Percentiles rank a stretch among this genome's conserved stretches.
phyloP scores from a whole-genome alignment of 1,140 invertebrate genomes.

The Euborellia annulipes region DNA sequence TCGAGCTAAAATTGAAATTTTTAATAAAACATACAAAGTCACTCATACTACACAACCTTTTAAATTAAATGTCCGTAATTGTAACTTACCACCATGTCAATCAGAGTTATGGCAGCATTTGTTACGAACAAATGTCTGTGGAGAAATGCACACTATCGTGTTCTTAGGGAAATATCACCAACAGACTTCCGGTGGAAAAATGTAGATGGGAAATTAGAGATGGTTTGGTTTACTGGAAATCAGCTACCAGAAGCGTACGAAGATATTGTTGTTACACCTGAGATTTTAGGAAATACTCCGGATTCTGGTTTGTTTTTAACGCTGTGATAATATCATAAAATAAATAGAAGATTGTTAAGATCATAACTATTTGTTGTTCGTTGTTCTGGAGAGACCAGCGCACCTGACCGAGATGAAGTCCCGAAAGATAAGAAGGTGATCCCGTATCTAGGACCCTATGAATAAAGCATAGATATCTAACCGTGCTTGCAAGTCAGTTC shows the following conservation, averaged over 20 bases:
- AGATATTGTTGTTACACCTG: constrained; percentile 10
- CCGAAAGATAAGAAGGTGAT: too few species aligned
- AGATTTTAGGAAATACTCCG: neutral
- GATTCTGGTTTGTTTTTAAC: too few species aligned
- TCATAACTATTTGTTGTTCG: too few species aligned
- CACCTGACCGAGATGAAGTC: too few species aligned
- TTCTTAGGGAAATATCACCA: neutral
- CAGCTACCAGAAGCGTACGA: constrained; percentile 20
- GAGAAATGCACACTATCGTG: constrained; percentile 15
- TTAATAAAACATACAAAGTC: constrained; percentile 10
- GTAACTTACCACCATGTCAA: too few species aligned
- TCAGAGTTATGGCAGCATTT: constrained; percentile 21
- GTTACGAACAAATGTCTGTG: constrained; percentile 16
- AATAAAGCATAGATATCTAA: too few species aligned
- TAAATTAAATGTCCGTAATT: constrained; percentile 18
- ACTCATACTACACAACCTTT: constrained; percentile 3
- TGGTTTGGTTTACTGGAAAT: constrained; percentile 19
- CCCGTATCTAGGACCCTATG: too few species aligned
- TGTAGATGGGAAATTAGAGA: constrained; percentile 17
- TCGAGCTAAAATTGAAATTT: constrained; percentile 11
- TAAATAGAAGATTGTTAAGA: too few species aligned
- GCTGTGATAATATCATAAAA: too few species aligned
- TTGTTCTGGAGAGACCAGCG: too few species aligned
- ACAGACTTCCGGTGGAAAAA: constrained; percentile 17
- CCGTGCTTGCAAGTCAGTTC: too few species aligned